Base-by-base conservation (phyloP, 23 tunicate species). In the Trididemnum clinides region DNA sequence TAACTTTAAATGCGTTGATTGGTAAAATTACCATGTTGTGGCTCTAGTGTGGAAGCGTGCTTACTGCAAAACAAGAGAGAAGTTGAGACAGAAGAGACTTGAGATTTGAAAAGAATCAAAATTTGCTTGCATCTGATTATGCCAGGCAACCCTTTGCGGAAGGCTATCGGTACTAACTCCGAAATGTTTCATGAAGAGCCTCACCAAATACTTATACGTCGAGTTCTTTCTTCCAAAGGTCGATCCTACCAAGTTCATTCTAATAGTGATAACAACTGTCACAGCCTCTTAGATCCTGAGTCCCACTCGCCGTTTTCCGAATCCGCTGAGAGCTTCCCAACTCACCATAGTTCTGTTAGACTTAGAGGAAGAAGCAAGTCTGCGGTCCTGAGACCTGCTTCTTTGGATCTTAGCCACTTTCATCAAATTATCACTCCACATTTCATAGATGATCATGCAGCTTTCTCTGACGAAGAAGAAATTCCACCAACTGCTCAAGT, bases 331-430 rank as follows among this genome's bases (percentile, higher is more conserved):
- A n/a, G n/a, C 37, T 30, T 66, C 19, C 30, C 30, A 31, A 6
- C 2, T 29, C 75, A 20, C 30, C 6, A 6, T 3, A 6, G 37
- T 2, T 66, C 75, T 36, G 75, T 66, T 7, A 66, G 31, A 66
- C 7, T 66, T 36, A 30, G 75, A 31, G 22, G 22, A 15, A 4
- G 27, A n/a, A 12, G 66, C 5, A 28, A 59, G 5, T 29, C 10
- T 29, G 31, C 75, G 37, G 5, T 66, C 37, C 75, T 37, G 36
- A 10, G 75, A 32, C 75, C 75, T 32, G 75, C 75, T 4, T 66
- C 75, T 3, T 32, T 66, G 10, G 75, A 66, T 37, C 37, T 66
- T 15, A 66, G 75, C 22, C 6, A 10, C 10, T 4, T 31, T 2
- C 30, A 66, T 37, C 75, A 31, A 32, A 32, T 66, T 31, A 5